Conservation (phyloP, 2,888 invertebrate genomes). For the Idaea straminata region DNA sequence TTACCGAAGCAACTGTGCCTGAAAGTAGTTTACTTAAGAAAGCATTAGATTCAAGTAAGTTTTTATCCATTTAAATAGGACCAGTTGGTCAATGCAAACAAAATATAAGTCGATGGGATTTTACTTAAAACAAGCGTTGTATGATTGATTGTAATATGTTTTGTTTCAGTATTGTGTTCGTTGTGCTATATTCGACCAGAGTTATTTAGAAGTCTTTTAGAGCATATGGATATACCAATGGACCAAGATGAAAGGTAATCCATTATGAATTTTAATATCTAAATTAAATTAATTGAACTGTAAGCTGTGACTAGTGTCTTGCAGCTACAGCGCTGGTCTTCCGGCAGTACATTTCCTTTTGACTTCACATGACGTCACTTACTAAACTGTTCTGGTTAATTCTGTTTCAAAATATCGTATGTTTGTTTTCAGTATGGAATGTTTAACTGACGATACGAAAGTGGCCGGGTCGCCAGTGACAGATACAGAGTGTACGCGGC, state of each 20-base stretch:
- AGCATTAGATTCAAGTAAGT: constrained; percentile 86
- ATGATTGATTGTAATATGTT: constrained; percentile 12
- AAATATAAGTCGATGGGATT: neutral
- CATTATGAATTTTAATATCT: constrained; percentile 4
- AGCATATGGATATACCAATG: constrained; percentile 84
- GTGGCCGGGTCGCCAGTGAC: constrained; percentile 44
- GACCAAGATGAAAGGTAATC: constrained; percentile 63
- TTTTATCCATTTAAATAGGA: too few species aligned
- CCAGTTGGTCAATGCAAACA: neutral
- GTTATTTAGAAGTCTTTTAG: constrained; percentile 86
- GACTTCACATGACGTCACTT: too few species aligned
- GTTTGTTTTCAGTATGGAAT: constrained; percentile 63
- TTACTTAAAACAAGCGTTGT: too few species aligned
- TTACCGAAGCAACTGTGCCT: constrained; percentile 78
- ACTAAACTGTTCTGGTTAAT: too few species aligned
- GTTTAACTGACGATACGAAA: constrained; percentile 86
- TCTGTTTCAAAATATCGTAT: neutral
- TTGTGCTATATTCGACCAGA: constrained; percentile 91
- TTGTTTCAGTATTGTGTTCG: constrained; percentile 85
- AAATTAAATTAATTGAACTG: neutral
- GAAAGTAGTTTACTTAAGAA: constrained; percentile 88
- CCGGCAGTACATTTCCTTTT: too few species aligned
- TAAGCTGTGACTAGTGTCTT: neutral
- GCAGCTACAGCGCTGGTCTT: neutral
- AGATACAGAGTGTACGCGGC: constrained; percentile 24